Conservation (phyloP, 2,113 vertebrate species). For the Colistium nudipinnis region DNA sequence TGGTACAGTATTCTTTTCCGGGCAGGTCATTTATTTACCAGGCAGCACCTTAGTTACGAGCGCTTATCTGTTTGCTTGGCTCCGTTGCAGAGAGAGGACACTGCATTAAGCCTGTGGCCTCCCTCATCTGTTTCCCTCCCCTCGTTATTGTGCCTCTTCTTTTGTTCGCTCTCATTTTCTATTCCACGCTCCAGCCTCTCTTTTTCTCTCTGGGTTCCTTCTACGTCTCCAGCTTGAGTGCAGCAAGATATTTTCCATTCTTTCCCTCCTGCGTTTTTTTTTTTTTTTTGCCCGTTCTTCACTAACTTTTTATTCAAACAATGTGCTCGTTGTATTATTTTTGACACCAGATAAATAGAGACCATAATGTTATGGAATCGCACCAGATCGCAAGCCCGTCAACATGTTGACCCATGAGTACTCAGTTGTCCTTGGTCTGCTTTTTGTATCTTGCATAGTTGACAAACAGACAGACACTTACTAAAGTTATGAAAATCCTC, state of each 20-base stretch:
- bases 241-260: conserved; percentile 4
- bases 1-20: conserved; percentile 54
- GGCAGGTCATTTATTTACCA: conserved; percentile 56
- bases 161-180: conserved; percentile 50
- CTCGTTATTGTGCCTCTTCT: conserved; percentile 29
- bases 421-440: neutral
- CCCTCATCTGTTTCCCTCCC: conserved; percentile 27
- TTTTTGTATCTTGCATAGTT: neutral
- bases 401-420: neutral
- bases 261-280: neutral
- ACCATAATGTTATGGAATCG: neutral
- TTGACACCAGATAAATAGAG: conserved; percentile 3
- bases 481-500: no score
- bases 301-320: neutral
- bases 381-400: neutral
- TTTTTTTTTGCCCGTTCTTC: neutral
- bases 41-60: conserved; percentile 40
- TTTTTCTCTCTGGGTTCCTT: conserved; percentile 10
- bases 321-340: neutral
- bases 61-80: conserved; percentile 57
- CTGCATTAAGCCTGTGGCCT: conserved; percentile 35
- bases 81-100: conserved; percentile 15
- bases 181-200: neutral
- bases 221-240: neutral
- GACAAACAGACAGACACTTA: no score